A percentile compares a stretch with the other conserved stretches of the same genome.
phyloP scores from a whole-genome alignment of 1,140 invertebrate genomes.

The Aplysia californica region DNA sequence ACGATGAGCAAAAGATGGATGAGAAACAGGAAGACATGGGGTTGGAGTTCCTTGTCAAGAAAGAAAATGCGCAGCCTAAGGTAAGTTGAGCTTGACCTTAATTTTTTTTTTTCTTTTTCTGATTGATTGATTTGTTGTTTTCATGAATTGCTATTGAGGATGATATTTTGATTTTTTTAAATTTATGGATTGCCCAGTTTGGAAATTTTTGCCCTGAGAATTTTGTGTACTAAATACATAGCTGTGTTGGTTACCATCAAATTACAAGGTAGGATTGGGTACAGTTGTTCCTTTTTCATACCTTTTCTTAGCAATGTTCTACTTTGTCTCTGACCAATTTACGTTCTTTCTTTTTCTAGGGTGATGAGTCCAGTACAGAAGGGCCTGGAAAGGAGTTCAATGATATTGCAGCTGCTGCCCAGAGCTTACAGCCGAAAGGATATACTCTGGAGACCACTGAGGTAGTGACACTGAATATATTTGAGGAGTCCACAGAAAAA shows the following conservation, averaged over 20 bases:
- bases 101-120: not conserved
- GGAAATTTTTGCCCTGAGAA: not conserved
- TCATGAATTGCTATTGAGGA: too few species aligned
- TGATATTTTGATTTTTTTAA: too few species aligned
- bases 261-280: too few species aligned
- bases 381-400: conserved; percentile 73
- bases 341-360: conserved; percentile 14
- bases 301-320: too few species aligned
- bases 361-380: conserved; percentile 12
- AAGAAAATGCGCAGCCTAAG: conserved; percentile 5
- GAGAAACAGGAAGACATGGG: conserved; percentile 60
- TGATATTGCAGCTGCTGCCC: conserved; percentile 93
- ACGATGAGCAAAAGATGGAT: conserved; percentile 60
- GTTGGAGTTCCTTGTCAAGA: conserved; percentile 55
- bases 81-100: not conserved
- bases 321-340: too few species aligned
- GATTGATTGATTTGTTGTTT: too few species aligned
- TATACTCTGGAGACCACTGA: conserved; percentile 94
- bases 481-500: too few species aligned
- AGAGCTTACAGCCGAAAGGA: conserved; percentile 97
- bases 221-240: too few species aligned
- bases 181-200: not conserved
- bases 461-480: too few species aligned
- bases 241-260: too few species aligned
- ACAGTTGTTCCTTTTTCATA: too few species aligned